phyloP scores from a whole-genome alignment of 1,140 invertebrate species.

The Drosophila bipectinata region DNA sequence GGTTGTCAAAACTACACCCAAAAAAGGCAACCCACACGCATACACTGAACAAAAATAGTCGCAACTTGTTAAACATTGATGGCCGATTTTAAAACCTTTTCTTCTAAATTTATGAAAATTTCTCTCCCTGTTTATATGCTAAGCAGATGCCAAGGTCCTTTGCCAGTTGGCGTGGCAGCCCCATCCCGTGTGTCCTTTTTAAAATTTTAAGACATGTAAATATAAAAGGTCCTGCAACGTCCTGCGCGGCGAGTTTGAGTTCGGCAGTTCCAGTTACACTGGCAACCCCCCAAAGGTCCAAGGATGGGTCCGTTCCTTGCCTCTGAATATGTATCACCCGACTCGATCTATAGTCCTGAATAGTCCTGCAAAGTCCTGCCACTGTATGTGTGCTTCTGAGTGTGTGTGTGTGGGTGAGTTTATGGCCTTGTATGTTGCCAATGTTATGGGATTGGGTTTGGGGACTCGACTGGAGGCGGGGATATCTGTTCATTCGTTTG shows the following conservation, averaged over 20 bases:
- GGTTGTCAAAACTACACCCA: conserved; percentile 78
- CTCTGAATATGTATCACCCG: conserved; percentile 69
- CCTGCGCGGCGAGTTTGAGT: conserved; percentile 45
- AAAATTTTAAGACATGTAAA: conserved; percentile 83
- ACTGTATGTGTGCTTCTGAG: conserved; percentile 2
- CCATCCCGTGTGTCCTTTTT: conserved; percentile 56
- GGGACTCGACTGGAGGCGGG: not conserved
- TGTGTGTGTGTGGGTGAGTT: conserved; percentile 40
- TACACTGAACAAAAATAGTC: conserved; percentile 13
- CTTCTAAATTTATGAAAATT: not conserved
- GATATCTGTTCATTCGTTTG: conserved; percentile 49
- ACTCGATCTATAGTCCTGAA: conserved; percentile 58
- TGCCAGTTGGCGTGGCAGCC: conserved; percentile 32
- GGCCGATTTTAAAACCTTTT: not conserved
- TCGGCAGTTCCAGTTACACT: conserved; percentile 20
- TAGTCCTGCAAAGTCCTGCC: conserved; percentile 6
- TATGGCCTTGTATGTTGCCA: conserved; percentile 52
- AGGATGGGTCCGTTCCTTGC: conserved; percentile 54
- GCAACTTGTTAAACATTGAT: not conserved
- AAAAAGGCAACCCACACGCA: conserved; percentile 46
- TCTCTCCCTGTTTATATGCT: conserved; percentile 47
- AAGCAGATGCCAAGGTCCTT: conserved; percentile 72
- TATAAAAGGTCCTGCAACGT: conserved; percentile 79
- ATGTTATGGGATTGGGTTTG: conserved; percentile 44
- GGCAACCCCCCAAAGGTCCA: conserved; percentile 57